These are phyloP conservation scores for Virgularia gustaviana DNA, from an alignment of 92 coral and sea anemone genomes.

Conservation along the genomic window DNA sequence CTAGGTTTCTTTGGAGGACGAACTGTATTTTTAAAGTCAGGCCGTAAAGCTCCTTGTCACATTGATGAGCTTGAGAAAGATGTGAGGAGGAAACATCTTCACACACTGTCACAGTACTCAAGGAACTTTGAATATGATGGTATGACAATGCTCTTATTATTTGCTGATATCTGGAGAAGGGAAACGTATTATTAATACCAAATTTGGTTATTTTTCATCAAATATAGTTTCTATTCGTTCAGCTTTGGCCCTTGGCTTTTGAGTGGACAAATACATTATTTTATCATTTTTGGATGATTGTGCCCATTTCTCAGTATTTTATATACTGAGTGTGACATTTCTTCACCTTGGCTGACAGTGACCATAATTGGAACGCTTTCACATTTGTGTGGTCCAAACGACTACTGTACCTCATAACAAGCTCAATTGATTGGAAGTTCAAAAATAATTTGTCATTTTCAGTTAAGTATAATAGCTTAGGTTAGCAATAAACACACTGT, in stretches of 20 bases:
- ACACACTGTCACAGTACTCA: neutral
- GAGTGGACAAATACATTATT: neutral
- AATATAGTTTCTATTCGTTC: neutral
- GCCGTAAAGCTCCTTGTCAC: neutral
- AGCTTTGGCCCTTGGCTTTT: too few species aligned
- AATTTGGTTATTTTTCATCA: neutral
- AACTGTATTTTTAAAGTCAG: neutral
- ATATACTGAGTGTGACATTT: too few species aligned
- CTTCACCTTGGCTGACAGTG: too few species aligned
- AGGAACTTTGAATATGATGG: constrained; percentile 4
- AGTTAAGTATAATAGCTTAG: too few species aligned
- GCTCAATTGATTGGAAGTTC: neutral
- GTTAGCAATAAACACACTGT: too few species aligned
- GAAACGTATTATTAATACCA: neutral
- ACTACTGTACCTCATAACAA: neutral
- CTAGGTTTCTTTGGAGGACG: neutral
- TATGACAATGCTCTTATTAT: neutral
- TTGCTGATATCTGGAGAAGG: neutral
- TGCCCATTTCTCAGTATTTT: neutral
- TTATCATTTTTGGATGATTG: neutral
- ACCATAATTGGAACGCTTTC: too few species aligned
- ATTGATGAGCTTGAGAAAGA: neutral
- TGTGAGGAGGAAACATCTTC: neutral
- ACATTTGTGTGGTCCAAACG: too few species aligned
- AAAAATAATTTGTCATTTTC: too few species aligned